Conservation (phyloP, 2,888 invertebrate genomes). For the Brachynemurus nebulosus region DNA sequence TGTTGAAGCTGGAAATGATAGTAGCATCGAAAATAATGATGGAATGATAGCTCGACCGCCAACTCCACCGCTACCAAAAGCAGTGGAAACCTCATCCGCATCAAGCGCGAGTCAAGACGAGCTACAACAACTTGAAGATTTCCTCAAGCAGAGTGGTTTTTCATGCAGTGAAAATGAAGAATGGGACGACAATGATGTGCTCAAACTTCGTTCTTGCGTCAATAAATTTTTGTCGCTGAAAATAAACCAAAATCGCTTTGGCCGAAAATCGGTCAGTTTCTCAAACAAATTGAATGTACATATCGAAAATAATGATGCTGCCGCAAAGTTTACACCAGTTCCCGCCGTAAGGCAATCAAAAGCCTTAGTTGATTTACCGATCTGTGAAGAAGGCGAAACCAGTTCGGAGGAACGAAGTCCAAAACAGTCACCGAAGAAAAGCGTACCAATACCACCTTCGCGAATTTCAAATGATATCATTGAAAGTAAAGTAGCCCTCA, state of each 20-base stretch:
- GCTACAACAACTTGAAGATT: conserved; percentile 54
- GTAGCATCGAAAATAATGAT: conserved; percentile 43
- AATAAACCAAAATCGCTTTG: conserved; percentile 51
- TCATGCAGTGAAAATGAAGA: conserved; percentile 52
- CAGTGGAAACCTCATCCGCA: conserved; percentile 23
- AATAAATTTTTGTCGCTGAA: conserved; percentile 55
- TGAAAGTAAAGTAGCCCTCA: conserved; percentile 37
- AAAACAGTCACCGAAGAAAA: conserved; percentile 23
- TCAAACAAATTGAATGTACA: conserved; percentile 45
- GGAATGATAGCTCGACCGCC: conserved; percentile 37
- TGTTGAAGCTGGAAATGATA: conserved; percentile 37
- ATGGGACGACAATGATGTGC: conserved; percentile 53
- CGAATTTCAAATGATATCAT: background rate
- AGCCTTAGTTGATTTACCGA: conserved; percentile 47
- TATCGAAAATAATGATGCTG: conserved; percentile 34
- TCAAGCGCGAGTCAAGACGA: conserved; percentile 36
- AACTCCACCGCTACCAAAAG: conserved; percentile 39
- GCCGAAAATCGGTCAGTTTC: conserved; percentile 66
- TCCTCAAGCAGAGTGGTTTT: conserved; percentile 54
- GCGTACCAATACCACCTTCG: background rate
- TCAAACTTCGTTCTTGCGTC: conserved; percentile 55
- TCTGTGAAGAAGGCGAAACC: conserved; percentile 47
- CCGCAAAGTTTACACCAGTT: conserved; percentile 53
- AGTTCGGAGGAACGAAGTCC: conserved; percentile 47
- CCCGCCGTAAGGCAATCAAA: conserved; percentile 46